These are phyloP conservation scores for Lethenteron camtschaticum DNA, from an alignment of 2,113 vertebrate genomes.

Conservation along the genomic window DNA sequence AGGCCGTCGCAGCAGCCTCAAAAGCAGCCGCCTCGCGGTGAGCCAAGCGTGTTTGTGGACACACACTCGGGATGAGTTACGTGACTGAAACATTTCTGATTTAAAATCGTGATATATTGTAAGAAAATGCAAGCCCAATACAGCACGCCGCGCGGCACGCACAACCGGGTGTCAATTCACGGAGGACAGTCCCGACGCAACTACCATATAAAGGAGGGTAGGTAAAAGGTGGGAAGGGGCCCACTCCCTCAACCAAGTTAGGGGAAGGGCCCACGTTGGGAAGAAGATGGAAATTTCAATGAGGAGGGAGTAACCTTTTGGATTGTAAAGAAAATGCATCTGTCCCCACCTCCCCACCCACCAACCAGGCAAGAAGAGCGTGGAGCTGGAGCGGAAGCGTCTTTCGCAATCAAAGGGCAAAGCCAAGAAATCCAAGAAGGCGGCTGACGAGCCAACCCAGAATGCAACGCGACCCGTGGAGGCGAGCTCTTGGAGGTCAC, in stretches of 20 bases:
- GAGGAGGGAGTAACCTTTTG: neutral
- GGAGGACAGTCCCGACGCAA: too few species aligned
- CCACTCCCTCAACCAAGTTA: too few species aligned
- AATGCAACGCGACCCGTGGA: conserved; percentile 13
- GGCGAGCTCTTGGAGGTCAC: too few species aligned
- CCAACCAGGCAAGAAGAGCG: conserved; percentile 45
- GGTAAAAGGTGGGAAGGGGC: neutral
- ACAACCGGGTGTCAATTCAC: too few species aligned
- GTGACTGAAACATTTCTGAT: too few species aligned
- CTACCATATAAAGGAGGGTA: too few species aligned
- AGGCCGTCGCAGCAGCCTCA: conserved; percentile 48
- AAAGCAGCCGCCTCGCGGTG: conserved; percentile 56
- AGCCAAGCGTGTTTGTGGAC: conserved; percentile 7
- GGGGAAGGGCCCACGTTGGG: too few species aligned
- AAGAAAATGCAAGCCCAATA: too few species aligned
- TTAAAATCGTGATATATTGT: too few species aligned
- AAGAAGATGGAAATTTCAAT: too few species aligned
- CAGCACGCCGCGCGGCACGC: too few species aligned
- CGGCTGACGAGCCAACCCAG: conserved; percentile 16
- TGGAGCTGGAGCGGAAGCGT: conserved; percentile 48
- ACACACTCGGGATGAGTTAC: neutral
- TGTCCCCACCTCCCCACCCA: too few species aligned
- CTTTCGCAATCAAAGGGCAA: conserved; percentile 28
- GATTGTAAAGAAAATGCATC: neutral
- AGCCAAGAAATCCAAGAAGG: conserved; percentile 46